phyloP scores from a whole-genome alignment of 2,888 invertebrate genomes.

The Idaea straminata region DNA sequence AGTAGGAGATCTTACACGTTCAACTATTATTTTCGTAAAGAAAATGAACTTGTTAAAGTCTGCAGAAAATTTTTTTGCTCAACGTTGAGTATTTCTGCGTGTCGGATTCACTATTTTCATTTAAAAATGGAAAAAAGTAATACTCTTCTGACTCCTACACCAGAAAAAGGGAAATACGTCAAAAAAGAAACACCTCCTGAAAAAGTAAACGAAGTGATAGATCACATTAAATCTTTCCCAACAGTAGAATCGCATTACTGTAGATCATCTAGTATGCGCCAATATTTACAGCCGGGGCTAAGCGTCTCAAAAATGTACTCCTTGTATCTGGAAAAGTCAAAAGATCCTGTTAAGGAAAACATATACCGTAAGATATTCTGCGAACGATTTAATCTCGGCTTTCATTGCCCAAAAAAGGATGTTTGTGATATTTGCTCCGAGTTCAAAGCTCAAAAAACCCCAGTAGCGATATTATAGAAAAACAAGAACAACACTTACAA shows the following conservation, averaged over 20 bases:
- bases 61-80: slow-evolving; percentile 18
- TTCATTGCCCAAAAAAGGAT: slow-evolving; percentile 24
- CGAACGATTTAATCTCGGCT: slow-evolving; percentile 21
- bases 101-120: slow-evolving; percentile 16
- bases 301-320: slow-evolving; percentile 19
- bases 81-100: slow-evolving; percentile 15
- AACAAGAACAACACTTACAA: slow-evolving; percentile 11
- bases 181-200: slow-evolving; percentile 15
- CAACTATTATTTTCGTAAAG: slow-evolving; percentile 13
- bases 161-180: slow-evolving; percentile 16
- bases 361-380: slow-evolving; percentile 20
- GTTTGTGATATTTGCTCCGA: not conserved
- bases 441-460: no score
- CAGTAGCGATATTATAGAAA: not conserved
- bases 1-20: slow-evolving; percentile 11
- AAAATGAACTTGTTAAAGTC: slow-evolving; percentile 13
- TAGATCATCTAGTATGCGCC: slow-evolving; percentile 11
- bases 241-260: slow-evolving; percentile 20
- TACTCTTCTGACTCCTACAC: slow-evolving; percentile 11
- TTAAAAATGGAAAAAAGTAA: slow-evolving; percentile 14
- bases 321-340: slow-evolving; percentile 15
- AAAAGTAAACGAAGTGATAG: slow-evolving; percentile 19
- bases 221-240: slow-evolving; percentile 22
- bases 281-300: slow-evolving; percentile 16
- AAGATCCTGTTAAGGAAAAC: slow-evolving; percentile 21